Conservation (phyloP, 2,888 invertebrate species). For the Pecten maximus region DNA sequence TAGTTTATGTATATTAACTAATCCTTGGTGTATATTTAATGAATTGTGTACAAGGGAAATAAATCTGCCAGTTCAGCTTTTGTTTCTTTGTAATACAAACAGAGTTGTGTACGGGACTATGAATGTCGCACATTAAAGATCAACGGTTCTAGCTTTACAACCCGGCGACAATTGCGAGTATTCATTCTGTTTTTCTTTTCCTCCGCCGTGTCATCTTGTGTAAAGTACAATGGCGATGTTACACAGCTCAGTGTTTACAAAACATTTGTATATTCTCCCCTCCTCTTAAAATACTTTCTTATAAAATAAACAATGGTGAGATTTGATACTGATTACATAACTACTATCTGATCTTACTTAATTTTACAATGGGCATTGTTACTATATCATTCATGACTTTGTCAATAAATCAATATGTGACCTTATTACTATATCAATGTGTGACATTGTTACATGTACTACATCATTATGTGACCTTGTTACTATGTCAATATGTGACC, state of each 20-base stretch:
- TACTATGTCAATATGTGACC: background rate
- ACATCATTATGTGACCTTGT: background rate
- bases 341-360: too few species aligned
- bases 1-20: background rate
- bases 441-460: background rate
- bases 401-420: background rate
- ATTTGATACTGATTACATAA: too few species aligned
- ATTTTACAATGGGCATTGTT: background rate
- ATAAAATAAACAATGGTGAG: too few species aligned
- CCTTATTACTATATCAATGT: background rate
- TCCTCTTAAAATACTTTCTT: too few species aligned
- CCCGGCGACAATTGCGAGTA: background rate
- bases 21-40: background rate
- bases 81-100: background rate
- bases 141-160: background rate
- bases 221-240: background rate
- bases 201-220: background rate
- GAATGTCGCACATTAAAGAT: background rate
- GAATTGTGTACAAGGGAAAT: background rate
- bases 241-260: background rate
- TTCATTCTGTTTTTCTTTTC: background rate
- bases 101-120: background rate
- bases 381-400: background rate
- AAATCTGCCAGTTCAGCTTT: background rate
- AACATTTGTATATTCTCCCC: background rate